These are phyloP conservation scores for Bubo blakistoni DNA, from an alignment of 2,113 vertebrate species.

Conservation along the genomic window DNA sequence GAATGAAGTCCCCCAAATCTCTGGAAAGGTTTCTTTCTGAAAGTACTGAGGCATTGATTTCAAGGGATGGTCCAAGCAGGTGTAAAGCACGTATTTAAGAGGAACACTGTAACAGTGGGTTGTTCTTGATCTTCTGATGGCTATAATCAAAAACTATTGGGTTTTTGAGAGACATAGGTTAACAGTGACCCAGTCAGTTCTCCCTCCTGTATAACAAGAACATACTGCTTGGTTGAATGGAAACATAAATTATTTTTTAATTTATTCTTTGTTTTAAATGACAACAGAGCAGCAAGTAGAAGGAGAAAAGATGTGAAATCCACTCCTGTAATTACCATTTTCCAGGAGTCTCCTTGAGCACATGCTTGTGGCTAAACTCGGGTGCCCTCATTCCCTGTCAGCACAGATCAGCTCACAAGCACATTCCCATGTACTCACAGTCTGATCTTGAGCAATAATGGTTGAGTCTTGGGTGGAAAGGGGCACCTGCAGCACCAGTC, in stretches of 20 bases:
- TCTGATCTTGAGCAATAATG: fast-evolving
- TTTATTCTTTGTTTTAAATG: background rate
- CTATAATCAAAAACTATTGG: background rate
- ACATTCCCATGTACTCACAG: fast-evolving
- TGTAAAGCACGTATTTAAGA: background rate
- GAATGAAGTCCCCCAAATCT: background rate
- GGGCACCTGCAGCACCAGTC: fast-evolving
- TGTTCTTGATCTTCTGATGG: background rate
- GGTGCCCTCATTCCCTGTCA: background rate
- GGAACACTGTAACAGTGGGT: background rate
- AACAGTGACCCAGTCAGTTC: fast-evolving
- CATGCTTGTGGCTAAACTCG: fast-evolving
- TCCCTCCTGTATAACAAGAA: background rate
- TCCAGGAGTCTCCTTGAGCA: fast-evolving
- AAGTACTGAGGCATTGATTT: fast-evolving
- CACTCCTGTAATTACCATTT: background rate
- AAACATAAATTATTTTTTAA: background rate
- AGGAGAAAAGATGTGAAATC: background rate
- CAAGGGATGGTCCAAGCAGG: fast-evolving
- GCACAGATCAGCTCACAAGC: background rate
- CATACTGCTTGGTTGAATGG: background rate
- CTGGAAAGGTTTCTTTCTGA: background rate
- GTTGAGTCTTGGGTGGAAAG: background rate
- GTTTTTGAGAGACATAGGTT: no score
- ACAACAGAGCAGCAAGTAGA: background rate